phyloP scores from a whole-genome alignment of 2,113 vertebrate species.

The Varanus salvator region DNA sequence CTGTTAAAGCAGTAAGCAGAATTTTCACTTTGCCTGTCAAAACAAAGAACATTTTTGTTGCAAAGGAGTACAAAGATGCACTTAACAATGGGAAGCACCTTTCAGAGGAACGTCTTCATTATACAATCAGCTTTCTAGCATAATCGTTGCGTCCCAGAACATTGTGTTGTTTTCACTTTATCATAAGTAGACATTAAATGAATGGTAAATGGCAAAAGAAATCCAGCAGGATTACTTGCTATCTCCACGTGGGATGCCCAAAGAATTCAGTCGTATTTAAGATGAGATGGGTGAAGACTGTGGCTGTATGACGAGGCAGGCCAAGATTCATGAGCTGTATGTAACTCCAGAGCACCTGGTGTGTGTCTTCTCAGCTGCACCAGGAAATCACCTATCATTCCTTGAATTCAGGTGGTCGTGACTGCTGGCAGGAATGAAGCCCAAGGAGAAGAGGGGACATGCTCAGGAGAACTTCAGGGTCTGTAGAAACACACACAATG shows the following conservation, averaged over 20 bases:
- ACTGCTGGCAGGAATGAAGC: neutral
- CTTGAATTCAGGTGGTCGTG: neutral
- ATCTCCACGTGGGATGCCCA: slow-evolving; percentile 34
- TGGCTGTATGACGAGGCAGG: too few species aligned
- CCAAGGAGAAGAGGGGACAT: neutral
- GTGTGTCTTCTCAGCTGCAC: neutral
- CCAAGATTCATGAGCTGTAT: neutral
- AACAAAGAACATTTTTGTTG: slow-evolving; percentile 66
- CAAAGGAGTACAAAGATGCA: neutral
- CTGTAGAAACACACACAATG: too few species aligned
- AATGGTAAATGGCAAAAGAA: slow-evolving; percentile 66
- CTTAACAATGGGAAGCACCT: slow-evolving; percentile 63
- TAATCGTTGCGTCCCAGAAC: slow-evolving; percentile 43
- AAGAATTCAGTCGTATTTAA: slow-evolving; percentile 48
- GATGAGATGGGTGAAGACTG: slow-evolving; percentile 27
- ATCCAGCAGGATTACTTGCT: slow-evolving; percentile 60
- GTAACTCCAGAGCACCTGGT: neutral
- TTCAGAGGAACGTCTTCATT: slow-evolving; percentile 59
- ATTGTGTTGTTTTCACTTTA: slow-evolving; percentile 61
- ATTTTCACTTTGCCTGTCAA: slow-evolving; percentile 68
- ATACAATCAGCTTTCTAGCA: slow-evolving; percentile 53
- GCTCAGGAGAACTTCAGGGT: too few species aligned
- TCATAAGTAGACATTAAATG: slow-evolving; percentile 69
- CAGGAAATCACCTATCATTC: neutral
- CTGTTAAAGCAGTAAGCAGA: slow-evolving; percentile 61